phyloP scores from a whole-genome alignment of 2,888 invertebrate species.

The Dicranocentrus wangi region DNA sequence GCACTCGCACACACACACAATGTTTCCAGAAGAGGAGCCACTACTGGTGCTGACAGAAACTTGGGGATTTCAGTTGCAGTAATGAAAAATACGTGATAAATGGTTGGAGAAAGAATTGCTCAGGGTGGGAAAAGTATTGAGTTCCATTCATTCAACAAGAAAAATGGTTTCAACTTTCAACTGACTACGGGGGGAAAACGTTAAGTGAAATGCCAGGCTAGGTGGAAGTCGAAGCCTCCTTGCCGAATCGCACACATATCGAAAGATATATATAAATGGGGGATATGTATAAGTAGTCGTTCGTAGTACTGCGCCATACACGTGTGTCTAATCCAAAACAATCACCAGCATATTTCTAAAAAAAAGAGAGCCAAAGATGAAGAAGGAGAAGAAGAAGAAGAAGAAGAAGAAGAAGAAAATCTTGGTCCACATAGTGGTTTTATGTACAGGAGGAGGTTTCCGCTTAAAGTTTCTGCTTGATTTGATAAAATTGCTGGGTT shows the following conservation, averaged over 20 bases:
- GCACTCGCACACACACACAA: background rate
- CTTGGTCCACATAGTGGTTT: background rate
- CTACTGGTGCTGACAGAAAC: conserved; percentile 53
- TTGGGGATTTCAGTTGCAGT: conserved; percentile 59
- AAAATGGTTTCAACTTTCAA: conserved; percentile 61
- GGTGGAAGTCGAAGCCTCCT: no score
- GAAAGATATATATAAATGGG: no score
- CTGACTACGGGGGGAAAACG: conserved; percentile 41
- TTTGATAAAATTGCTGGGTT: conserved; percentile 47
- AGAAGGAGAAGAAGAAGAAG: no score
- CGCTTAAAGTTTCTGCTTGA: conserved; percentile 45
- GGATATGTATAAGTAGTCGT: background rate
- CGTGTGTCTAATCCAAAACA: conserved; percentile 27
- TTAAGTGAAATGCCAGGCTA: conserved; percentile 51
- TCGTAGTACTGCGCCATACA: background rate
- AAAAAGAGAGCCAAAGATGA: no score
- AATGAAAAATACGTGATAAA: conserved; percentile 59
- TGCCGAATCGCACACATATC: no score
- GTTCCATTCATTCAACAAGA: conserved; percentile 57
- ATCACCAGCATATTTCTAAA: conserved; percentile 14
- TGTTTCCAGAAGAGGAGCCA: conserved; percentile 12
- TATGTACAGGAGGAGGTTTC: no score
- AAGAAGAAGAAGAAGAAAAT: no score
- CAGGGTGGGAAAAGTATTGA: conserved; percentile 54
- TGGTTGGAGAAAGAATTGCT: conserved; percentile 58